Base-by-base conservation (phyloP, 2,888 invertebrate genomes). In the Pelosia muscerda region DNA sequence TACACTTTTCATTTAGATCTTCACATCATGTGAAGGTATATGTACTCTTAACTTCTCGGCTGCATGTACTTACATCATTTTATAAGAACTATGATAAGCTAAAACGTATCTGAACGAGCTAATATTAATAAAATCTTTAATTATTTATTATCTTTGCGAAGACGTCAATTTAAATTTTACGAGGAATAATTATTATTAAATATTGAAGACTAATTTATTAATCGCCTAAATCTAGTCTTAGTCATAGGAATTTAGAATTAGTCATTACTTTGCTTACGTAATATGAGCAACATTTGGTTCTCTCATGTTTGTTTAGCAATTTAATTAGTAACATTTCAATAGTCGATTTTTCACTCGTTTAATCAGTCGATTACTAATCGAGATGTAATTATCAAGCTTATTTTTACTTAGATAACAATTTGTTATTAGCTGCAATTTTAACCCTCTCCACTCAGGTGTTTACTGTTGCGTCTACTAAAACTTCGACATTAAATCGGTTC, bases 211-310 rank as follows among this genome's bases (percentile, higher is more conserved):
- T 77, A 73, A 73, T 71, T 70, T 71, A 76, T 60, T 59, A 69
- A 71, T 71, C 60, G 23, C 65, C 68, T 81, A 73, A 68, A 69
- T 66, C 69, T 82, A 82, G 34, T 63, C 73, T 77, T 80, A 80
- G 65, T 73, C 49, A 53, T 71, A 77, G 57, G 60, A 73, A 68
- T 73, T 79, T 78, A 76, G 65, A 63, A 73, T 71, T 73, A 79
- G 54, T 59, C 74, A 74, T 77, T 80, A 70, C 70, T 77, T 75
- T 60, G 71, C 34, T 56, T 77, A 81, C 81, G 70, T 74, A 63
- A 64, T 64, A 75, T 82, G 82, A 82, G 82, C 82, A 82, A 82
- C 73, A 77, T 78, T 83, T 82, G 79, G 82, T 83, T 82, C 82
- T 83, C 81, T 81, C 84, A 76, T 78, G 71, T 70, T 64, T 72